Percentiles rank a stretch among this genome's conserved stretches.
Conservation (phyloP, 2,113 vertebrate species). For the Aspiorhynchus laticeps region DNA sequence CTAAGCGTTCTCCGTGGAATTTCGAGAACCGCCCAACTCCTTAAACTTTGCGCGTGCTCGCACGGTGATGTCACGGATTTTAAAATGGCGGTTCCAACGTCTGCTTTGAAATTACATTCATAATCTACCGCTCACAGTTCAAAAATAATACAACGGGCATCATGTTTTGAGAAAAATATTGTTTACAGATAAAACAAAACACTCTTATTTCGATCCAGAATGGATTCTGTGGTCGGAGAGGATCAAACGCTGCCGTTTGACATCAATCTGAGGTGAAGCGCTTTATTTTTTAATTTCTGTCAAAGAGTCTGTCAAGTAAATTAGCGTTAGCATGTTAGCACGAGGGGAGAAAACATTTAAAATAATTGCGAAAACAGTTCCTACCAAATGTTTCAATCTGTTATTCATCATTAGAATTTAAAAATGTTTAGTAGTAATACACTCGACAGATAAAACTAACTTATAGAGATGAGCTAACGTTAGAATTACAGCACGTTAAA, state of each 20-base stretch:
- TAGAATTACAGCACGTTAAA: neutral
- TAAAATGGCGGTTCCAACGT: slow-evolving; percentile 77
- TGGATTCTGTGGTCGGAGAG: slow-evolving; percentile 83
- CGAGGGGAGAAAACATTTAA: neutral
- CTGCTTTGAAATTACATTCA: slow-evolving; percentile 72
- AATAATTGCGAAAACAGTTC: too few species aligned
- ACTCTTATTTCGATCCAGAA: slow-evolving; percentile 44
- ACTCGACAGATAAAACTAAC: neutral
- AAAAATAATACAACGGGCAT: neutral
- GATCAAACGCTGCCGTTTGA: slow-evolving; percentile 82
- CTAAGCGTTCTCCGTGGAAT: neutral
- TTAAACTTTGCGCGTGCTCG: neutral
- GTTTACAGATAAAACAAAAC: slow-evolving; percentile 42
- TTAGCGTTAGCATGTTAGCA: slow-evolving; percentile 20
- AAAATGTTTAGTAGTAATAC: neutral
- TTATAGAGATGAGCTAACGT: neutral
- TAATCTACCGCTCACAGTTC: slow-evolving; percentile 57
- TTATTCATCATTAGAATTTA: neutral
- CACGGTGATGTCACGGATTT: slow-evolving; percentile 56
- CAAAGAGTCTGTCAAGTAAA: neutral
- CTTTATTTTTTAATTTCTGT: slow-evolving; percentile 10
- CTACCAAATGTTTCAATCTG: neutral
- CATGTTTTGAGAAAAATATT: slow-evolving; percentile 37
- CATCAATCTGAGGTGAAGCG: slow-evolving; percentile 82
- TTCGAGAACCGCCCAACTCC: slow-evolving; percentile 6